Base-by-base conservation (phyloP, 2,113 vertebrate species). In the Epinephelus cyanopodus region DNA sequence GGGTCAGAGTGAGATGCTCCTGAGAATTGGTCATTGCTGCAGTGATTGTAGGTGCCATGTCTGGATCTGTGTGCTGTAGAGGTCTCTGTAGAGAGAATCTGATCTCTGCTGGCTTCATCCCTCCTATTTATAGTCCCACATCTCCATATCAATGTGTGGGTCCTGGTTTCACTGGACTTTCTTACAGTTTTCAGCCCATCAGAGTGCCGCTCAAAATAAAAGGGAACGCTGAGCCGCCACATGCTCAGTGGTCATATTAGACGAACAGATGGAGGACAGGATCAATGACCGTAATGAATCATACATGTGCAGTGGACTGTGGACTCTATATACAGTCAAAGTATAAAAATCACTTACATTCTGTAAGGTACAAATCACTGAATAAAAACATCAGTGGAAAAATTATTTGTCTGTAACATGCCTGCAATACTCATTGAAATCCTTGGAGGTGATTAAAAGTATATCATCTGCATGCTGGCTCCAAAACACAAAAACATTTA, bases 131-230 rank as follows among this genome's bases (percentile, higher is more conserved):
- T 37, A 37, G 33, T 37, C 33, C 33, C 33, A 7, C 33, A 37
- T 37, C 47, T 92, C 85, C 89, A 93, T 92, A 91, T 92, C 77
- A 92, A 93, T 90, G 81, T 91, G 92, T 94, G 91, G 78, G 91
- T 92, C 83, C 84, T 52, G 68, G 82, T 79, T 75, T 90, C 56
- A 54, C 14, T 73, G 70, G 42, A 90, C 62, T 83, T 94, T 95
- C 93, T 91, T 93, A 94, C 92, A 92, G 52, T 94, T 21, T 18
- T 2, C 23, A 9, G 27, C 63, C 39, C 42, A 9, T 9, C 19
- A 56, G 4, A 39, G 27, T 18, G 18, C 6, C 1, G 60, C 8
- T 2, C 13, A 45, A 23, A 42, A 66, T n/a, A 66, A 66, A 8
- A 25, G 15, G 39, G 3, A 57, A 11, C n/a, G 66, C 17, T 66